phyloP scores from a whole-genome alignment of 2,113 vertebrate species.

The Otolemur garnettii region DNA sequence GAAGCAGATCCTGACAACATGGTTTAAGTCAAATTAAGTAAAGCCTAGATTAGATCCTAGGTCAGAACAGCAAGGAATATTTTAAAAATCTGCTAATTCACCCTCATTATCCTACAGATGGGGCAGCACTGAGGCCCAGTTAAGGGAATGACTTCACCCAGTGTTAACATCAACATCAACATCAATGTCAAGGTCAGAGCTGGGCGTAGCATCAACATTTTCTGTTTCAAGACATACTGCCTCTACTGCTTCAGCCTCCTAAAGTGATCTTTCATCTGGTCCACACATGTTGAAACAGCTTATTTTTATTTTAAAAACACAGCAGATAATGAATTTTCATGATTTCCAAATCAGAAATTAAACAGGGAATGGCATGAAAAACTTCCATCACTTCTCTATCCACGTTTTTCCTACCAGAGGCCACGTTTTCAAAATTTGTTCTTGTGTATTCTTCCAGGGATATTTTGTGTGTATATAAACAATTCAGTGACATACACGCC shows the following conservation, averaged over 20 bases:
- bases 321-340: neutral
- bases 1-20: no score
- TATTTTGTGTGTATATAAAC: neutral
- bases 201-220: neutral
- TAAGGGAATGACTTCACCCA: neutral
- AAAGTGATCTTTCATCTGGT: neutral
- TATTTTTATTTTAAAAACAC: neutral
- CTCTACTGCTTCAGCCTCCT: neutral
- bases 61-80: neutral
- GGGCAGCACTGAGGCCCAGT: neutral
- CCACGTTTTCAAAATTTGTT: neutral
- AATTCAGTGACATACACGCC: neutral
- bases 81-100: neutral
- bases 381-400: neutral
- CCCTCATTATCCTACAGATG: neutral
- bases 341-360: slow-evolving; percentile 18
- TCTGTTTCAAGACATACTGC: neutral
- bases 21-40: neutral
- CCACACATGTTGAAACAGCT: neutral
- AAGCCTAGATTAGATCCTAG: neutral
- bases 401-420: neutral
- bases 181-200: neutral
- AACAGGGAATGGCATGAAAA: neutral
- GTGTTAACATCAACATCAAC: neutral
- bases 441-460: neutral